Base-by-base conservation (phyloP, 2,797 vertebrate species). In the Danio jaintianensis region DNA sequence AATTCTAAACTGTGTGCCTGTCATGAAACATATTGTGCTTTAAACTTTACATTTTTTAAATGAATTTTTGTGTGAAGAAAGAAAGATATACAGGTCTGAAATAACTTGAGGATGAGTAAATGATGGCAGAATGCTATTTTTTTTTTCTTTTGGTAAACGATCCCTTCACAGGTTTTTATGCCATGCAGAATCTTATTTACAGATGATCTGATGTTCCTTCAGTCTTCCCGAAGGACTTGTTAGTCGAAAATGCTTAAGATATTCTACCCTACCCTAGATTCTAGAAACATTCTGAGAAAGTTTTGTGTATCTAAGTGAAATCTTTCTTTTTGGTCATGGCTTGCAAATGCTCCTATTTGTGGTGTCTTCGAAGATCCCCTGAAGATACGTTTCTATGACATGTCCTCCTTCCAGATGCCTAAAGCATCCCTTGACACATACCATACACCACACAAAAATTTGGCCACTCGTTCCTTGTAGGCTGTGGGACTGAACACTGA, bases 401-500 rank as follows among this genome's bases (percentile, higher is more conserved):
- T 20, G 56, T 75, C 29, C 58, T 75, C 45, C 29, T 75, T 63
- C 43, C 45, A 75, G 58, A 75, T 63, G 16, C 45, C 45, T 59
- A 42, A 50, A 75, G n/a, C n/a, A 63, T 75, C 29, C 58, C 73
- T 58, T 75, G 58, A 63, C 58, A 73, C 20, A 50, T 74, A 22
- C 70, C 40, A 61, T 22, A 74, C 55, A 61, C 18, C 71, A 73
- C 42, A 73, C 16, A 73, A 55, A 59, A 47, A 73, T 59, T 29
- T 73, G 13, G 71, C 15, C 72, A 62, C 7, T 62, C 22, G 4
- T 36, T 73, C 40, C 11, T 71, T 56, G 52, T 56, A 55, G 38
- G 68, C 52, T 71, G 38, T 5, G 64, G 40, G 53, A 38, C 48
- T 45, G 15, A 83, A 50, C 61, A 69, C 12, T 45, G 72, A 79